Evolutionary conservation across 2,888 invertebrate species (phyloP).

Genomic region (Clitarchus hookeri): DNA sequence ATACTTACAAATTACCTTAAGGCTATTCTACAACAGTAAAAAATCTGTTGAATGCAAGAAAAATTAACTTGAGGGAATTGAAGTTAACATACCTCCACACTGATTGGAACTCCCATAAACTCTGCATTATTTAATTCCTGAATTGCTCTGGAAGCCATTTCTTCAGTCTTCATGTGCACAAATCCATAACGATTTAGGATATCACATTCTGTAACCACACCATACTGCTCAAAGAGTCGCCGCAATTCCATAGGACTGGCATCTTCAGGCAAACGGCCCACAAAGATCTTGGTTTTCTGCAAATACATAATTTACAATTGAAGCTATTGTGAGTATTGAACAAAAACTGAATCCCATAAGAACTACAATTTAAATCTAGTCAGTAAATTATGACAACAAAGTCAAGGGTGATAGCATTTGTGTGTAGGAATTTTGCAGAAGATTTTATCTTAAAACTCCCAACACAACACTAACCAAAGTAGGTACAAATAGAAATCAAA

Average conservation of each 20-base stretch:
- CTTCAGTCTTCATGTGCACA: constrained; percentile 84
- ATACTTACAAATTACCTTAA: no score
- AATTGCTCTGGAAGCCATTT: constrained; percentile 82
- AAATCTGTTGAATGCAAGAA: not conserved
- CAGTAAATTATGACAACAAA: no score
- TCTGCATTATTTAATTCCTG: constrained; percentile 77
- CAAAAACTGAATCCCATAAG: no score
- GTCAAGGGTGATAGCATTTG: no score
- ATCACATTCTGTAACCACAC: constrained; percentile 90
- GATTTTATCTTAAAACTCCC: no score
- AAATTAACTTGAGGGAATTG: not conserved
- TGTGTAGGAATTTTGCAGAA: no score
- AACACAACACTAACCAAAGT: no score
- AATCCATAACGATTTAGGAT: constrained; percentile 94
- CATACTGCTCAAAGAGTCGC: constrained; percentile 82
- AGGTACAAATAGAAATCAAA: no score
- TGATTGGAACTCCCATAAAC: constrained; percentile 82
- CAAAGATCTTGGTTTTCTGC: constrained; percentile 83
- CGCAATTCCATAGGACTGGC: constrained; percentile 82
- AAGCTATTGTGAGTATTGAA: no score
- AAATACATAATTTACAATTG: constrained; percentile 2
- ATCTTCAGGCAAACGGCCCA: constrained; percentile 86
- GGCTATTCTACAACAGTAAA: not conserved
- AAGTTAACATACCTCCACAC: constrained; percentile 66
- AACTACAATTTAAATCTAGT: no score